Evolutionary conservation across 1,140 invertebrate genomes (phyloP).

Genomic region (Tribolium madens): DNA sequence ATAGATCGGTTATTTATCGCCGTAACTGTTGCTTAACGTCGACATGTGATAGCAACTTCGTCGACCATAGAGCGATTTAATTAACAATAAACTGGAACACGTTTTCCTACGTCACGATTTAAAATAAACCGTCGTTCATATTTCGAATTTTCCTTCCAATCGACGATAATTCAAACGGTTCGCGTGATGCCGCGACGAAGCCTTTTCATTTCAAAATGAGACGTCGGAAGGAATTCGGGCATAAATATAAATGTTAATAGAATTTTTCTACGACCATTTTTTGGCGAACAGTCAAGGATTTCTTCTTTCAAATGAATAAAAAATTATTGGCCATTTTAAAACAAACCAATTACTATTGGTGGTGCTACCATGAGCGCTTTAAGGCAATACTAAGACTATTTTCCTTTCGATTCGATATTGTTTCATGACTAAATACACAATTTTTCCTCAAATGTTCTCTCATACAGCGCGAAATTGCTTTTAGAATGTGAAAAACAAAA

Average conservation of each 20-base stretch:
- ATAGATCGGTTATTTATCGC: conserved; percentile 34
- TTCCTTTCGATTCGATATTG: neutral
- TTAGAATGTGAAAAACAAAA: neutral
- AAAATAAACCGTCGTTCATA: conserved; percentile 3
- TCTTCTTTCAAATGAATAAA: neutral
- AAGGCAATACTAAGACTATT: neutral
- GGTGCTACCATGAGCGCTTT: neutral
- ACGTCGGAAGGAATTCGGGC: conserved; percentile 8
- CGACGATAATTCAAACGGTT: conserved; percentile 2
- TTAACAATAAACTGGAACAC: neutral
- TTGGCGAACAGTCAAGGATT: conserved; percentile 10
- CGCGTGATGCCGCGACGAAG: neutral
- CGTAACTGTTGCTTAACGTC: conserved; percentile 34
- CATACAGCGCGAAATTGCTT: neutral
- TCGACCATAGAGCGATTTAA: neutral
- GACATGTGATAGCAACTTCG: conserved; percentile 6
- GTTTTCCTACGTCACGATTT: neutral
- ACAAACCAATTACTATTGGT: neutral
- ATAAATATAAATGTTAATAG: conserved; percentile 29
- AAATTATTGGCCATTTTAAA: neutral
- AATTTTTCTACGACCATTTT: conserved; percentile 19
- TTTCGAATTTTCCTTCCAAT: conserved; percentile 7
- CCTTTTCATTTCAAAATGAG: conserved; percentile 6
- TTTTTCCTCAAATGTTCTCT: conserved; percentile 2
- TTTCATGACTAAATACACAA: conserved; percentile 6